Evolutionary conservation across 1,140 invertebrate genomes (phyloP).

Genomic region (Phenacoccus solenopsis): DNA sequence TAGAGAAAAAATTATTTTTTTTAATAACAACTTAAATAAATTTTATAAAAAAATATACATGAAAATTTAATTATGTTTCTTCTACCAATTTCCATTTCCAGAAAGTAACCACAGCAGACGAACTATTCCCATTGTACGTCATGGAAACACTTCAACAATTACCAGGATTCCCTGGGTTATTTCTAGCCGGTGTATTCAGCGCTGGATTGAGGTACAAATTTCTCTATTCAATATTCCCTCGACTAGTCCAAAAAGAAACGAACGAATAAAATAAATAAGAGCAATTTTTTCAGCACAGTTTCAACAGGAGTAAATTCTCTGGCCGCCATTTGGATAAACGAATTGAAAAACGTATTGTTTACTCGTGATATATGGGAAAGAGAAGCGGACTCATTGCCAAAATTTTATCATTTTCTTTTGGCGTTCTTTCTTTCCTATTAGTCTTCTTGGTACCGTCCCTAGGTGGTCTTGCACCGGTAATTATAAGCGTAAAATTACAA

Average conservation of each 20-base stretch:
- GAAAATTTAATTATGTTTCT: too few species aligned
- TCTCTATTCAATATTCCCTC: too few species aligned
- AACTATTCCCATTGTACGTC: conserved; percentile 45
- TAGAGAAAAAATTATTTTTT: too few species aligned
- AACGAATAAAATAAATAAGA: too few species aligned
- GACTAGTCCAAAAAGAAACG: too few species aligned
- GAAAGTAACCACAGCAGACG: conserved; percentile 33
- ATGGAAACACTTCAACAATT: conserved; percentile 42
- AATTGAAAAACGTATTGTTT: conserved; percentile 60
- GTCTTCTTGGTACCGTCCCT: conserved; percentile 30
- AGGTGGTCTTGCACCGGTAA: conserved; percentile 29
- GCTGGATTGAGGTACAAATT: conserved; percentile 47
- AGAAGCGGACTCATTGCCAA: conserved; percentile 52
- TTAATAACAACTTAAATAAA: too few species aligned
- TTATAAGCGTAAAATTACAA: too few species aligned
- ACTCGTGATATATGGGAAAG: conserved; percentile 44
- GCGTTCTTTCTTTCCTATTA: conserved; percentile 33
- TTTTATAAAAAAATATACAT: too few species aligned
- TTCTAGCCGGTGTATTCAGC: conserved; percentile 55
- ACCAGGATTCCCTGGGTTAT: conserved; percentile 50
- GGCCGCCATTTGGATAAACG: conserved; percentile 62
- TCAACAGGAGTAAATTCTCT: conserved; percentile 86
- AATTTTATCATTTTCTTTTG: conserved; percentile 51
- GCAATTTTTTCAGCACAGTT: conserved; percentile 55
- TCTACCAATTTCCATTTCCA: conserved; percentile 23